Percentiles rank a stretch among this genome's conserved stretches.
These are phyloP conservation scores for Holacanthus passer DNA, from an alignment of 2,113 vertebrate genomes.

Conservation along the genomic window DNA sequence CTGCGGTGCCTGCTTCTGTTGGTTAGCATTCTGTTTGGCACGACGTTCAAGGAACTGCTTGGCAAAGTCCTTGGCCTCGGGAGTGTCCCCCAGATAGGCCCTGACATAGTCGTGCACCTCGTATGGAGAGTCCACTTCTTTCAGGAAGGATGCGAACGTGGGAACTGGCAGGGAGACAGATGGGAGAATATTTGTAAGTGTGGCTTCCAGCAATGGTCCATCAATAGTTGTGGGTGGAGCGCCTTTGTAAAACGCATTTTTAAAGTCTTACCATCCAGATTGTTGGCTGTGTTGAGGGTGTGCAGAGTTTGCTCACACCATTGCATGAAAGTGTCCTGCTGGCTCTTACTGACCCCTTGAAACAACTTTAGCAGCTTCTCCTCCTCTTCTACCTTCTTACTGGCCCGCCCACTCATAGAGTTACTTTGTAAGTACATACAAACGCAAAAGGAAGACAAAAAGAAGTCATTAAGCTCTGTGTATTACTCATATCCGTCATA, in stretches of 20 bases:
- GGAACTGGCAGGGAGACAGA: slow-evolving; percentile 86
- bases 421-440: slow-evolving; percentile 86
- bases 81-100: slow-evolving; percentile 97
- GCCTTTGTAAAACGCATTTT: slow-evolving; percentile 7
- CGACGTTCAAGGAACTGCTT: slow-evolving; percentile 99
- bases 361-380: slow-evolving; percentile 98
- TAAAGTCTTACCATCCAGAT: slow-evolving; percentile 93
- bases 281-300: slow-evolving; percentile 98
- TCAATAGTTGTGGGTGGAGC: slow-evolving; percentile 9
- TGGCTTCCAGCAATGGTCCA: slow-evolving; percentile 11
- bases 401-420: slow-evolving; percentile 91
- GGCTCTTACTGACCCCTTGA: slow-evolving; percentile 95
- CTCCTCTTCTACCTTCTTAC: slow-evolving; percentile 97
- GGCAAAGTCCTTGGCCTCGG: slow-evolving; percentile 99
- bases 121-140: slow-evolving; percentile 98
- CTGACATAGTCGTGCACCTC: slow-evolving; percentile 98
- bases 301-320: slow-evolving; percentile 99
- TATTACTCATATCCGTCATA: slow-evolving; percentile 37
- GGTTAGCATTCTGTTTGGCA: slow-evolving; percentile 97
- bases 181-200: slow-evolving; percentile 23
- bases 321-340: slow-evolving; percentile 97
- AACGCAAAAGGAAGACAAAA: slow-evolving; percentile 20
- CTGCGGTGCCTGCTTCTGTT: slow-evolving; percentile 89
- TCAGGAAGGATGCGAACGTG: slow-evolving; percentile 98
- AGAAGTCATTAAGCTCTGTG: not conserved